Base-by-base conservation (phyloP, 2,797 vertebrate genomes). In the Lycodopsis pacificus region DNA sequence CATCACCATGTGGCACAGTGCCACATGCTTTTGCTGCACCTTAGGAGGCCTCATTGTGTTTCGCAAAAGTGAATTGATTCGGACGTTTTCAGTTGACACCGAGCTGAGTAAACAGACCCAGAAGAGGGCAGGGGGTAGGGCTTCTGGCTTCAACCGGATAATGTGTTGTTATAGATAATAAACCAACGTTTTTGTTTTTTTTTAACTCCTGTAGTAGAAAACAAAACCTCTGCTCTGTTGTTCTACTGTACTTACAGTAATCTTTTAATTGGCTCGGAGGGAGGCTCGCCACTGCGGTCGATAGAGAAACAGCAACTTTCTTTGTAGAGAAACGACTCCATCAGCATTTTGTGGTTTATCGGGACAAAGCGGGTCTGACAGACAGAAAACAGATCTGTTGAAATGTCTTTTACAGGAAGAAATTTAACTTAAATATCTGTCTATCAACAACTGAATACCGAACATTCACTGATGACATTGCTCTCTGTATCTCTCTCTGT, bases 1-100 rank as follows among this genome's bases (percentile, higher is more conserved):
- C 80, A 80, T 90, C 80, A 65, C 74, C 84, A 75, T 9, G 46
- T 20, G 46, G 49, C 10, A 11, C 10, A 1, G 17, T 74, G 71
- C 76, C 64, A 19, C 72, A 27, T 74, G 82, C 64, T 88, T 72
- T 73, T 76, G 79, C 71, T 44, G 70, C 80, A 81, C 65, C 73
- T 68, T 75, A 64, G 77, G 71, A 69, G 76, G 75, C 88, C 68
- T 86, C 71, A 49, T 80, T 77, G 83, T 85, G 76, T 73, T 86
- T 71, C 82, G 86, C 71, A 74, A 77, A 34, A 90, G 80, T 85
- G 82, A 92, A 94, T 93, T 93, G 86, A 92, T 92, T 91, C 81
- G 53, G 71, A 91, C 89, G 90, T 89, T 91, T 87, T 81, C 56
- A 64, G 75, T 75, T 53, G 54, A 85, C 74, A 75, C 49, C 4